phyloP scores from a whole-genome alignment of 2,113 vertebrate genomes.

The Carassius auratus region DNA sequence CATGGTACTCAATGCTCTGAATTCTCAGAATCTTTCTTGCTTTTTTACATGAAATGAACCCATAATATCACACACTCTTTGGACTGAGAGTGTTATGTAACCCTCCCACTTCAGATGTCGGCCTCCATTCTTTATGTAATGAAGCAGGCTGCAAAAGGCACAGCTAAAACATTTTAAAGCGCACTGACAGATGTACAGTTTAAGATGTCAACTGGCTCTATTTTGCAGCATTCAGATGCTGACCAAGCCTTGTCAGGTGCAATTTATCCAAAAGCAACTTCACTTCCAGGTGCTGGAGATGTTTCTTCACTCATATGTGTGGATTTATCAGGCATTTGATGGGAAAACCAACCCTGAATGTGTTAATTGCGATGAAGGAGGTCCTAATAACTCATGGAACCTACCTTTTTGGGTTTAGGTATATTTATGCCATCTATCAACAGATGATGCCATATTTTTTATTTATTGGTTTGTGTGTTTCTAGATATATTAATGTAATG shows the following conservation, averaged over 20 bases:
- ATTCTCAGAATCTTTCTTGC: constrained; percentile 5
- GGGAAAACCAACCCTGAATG: not conserved
- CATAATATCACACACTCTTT: constrained; percentile 35
- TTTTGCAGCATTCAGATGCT: not conserved
- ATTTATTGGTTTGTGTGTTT: no score
- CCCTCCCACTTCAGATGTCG: constrained; percentile 25
- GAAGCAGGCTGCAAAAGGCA: constrained; percentile 12
- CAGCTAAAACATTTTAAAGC: constrained; percentile 46
- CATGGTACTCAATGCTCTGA: not conserved
- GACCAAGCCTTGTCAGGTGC: not conserved
- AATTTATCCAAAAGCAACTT: not conserved
- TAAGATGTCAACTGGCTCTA: not conserved
- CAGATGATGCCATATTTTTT: not conserved
- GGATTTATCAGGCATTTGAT: not conserved
- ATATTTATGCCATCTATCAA: not conserved
- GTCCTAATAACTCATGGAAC: not conserved
- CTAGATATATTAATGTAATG: not conserved
- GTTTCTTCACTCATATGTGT: not conserved
- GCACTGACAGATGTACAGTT: constrained; percentile 35
- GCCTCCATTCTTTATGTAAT: constrained; percentile 36
- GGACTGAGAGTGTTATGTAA: constrained; percentile 28
- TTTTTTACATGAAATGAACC: constrained; percentile 20
- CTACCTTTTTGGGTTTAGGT: not conserved
- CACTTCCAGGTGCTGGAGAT: not conserved
- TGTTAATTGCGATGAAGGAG: not conserved